phyloP scores from a whole-genome alignment of 2,888 invertebrate species.

The Lithodes maja region DNA sequence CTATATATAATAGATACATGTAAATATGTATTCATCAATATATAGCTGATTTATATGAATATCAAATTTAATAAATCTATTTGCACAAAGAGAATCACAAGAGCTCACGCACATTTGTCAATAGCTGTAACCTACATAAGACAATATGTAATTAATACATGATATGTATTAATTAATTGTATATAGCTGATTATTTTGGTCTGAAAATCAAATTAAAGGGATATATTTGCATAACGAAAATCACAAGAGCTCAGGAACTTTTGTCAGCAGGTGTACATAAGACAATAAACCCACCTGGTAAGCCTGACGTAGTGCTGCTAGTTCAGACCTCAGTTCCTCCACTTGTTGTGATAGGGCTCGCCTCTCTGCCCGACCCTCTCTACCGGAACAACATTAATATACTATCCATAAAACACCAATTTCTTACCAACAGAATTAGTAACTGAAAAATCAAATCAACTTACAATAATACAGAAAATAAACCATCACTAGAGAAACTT shows the following conservation, averaged over 20 bases:
- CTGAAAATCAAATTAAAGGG: neutral
- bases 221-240: too few species aligned
- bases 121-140: too few species aligned
- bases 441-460: neutral
- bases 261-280: neutral
- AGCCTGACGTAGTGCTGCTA: slow-evolving; percentile 16
- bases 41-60: too few species aligned
- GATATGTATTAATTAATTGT: neutral
- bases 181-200: neutral
- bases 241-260: too few species aligned
- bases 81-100: too few species aligned
- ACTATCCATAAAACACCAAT: neutral
- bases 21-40: too few species aligned
- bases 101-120: too few species aligned
- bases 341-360: slow-evolving; percentile 41
- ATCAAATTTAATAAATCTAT: too few species aligned
- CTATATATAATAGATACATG: too few species aligned
- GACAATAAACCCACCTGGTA: slow-evolving; percentile 36
- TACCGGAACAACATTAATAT: neutral
- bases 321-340: slow-evolving; percentile 35
- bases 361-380: slow-evolving; percentile 52
- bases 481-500: neutral
- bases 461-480: neutral
- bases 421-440: neutral
- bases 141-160: neutral